phyloP scores from a whole-genome alignment of 1,140 invertebrate species.

The Sitophilus oryzae region DNA sequence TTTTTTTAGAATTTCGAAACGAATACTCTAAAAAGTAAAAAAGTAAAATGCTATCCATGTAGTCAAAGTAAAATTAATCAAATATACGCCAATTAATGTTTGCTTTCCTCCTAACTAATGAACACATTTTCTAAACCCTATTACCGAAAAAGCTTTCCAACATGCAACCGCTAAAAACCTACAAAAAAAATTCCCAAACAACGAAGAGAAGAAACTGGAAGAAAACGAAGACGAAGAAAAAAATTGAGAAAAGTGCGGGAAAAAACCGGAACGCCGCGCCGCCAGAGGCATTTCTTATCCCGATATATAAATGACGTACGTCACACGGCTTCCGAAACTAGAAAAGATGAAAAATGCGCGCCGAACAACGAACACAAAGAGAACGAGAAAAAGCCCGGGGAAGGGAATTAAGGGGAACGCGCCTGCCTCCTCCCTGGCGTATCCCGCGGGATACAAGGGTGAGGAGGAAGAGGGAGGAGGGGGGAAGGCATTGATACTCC shows the following conservation, averaged over 20 bases:
- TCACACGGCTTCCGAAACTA: conserved; percentile 37
- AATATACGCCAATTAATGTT: too few relatives aligned
- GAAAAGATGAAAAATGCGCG: conserved; percentile 41
- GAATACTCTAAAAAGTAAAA: too few relatives aligned
- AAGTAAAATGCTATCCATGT: too few relatives aligned
- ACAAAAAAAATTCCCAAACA: neutral
- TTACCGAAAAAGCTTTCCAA: too few relatives aligned
- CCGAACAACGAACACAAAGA: conserved; percentile 29
- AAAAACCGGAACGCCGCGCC: neutral
- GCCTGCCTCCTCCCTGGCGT: too few relatives aligned
- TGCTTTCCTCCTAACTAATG: too few relatives aligned
- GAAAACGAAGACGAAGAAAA: neutral
- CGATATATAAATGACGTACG: conserved; percentile 35
- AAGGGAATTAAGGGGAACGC: conserved; percentile 38
- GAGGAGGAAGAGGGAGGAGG: conserved; percentile 25
- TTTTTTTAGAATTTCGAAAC: too few relatives aligned
- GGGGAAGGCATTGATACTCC: conserved; percentile 41
- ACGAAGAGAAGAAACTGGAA: neutral
- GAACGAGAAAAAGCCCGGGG: conserved; percentile 34
- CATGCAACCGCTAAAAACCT: neutral
- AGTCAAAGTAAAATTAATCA: too few relatives aligned
- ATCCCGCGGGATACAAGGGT: too few relatives aligned
- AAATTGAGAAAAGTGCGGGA: neutral
- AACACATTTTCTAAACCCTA: too few relatives aligned
- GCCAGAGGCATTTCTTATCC: conserved; percentile 3